These are phyloP conservation scores for Scolopax bukidnonensis DNA, from an alignment of 2,797 vertebrate species.

Conservation along the genomic window DNA sequence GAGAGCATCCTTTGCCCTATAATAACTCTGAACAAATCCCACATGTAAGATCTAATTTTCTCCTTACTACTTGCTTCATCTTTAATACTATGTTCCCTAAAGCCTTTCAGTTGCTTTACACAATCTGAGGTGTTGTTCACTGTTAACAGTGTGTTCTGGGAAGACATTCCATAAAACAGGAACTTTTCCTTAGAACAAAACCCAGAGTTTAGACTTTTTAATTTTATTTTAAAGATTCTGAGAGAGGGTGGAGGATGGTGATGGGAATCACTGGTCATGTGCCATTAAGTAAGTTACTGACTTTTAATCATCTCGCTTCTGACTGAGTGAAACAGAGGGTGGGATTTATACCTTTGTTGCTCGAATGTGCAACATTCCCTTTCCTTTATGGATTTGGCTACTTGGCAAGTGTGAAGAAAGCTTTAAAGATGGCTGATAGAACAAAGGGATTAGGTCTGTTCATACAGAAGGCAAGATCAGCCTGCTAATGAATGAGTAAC, in stretches of 20 bases:
- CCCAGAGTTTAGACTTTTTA: background rate
- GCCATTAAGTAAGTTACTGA: background rate
- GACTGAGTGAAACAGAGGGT: background rate
- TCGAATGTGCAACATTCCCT: background rate
- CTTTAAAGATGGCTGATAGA: background rate
- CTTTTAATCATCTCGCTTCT: background rate
- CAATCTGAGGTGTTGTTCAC: background rate
- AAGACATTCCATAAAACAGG: background rate
- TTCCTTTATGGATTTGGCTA: background rate
- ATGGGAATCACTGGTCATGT: background rate
- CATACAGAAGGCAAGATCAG: background rate
- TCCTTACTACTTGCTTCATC: background rate
- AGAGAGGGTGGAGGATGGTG: background rate
- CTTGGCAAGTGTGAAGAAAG: background rate
- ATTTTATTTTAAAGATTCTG: background rate
- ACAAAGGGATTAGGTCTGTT: background rate
- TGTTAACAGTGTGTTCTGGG: background rate
- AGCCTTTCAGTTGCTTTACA: background rate
- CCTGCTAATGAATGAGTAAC: background rate
- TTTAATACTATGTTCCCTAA: background rate
- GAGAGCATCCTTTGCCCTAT: background rate
- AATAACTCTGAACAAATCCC: background rate
- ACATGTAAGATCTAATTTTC: background rate
- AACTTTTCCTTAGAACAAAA: background rate
- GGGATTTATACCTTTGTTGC: background rate